Percentiles rank a stretch among this genome's conserved stretches.
Evolutionary conservation across 2,797 vertebrate genomes (phyloP).

Genomic region (Passerculus sandwichensis): DNA sequence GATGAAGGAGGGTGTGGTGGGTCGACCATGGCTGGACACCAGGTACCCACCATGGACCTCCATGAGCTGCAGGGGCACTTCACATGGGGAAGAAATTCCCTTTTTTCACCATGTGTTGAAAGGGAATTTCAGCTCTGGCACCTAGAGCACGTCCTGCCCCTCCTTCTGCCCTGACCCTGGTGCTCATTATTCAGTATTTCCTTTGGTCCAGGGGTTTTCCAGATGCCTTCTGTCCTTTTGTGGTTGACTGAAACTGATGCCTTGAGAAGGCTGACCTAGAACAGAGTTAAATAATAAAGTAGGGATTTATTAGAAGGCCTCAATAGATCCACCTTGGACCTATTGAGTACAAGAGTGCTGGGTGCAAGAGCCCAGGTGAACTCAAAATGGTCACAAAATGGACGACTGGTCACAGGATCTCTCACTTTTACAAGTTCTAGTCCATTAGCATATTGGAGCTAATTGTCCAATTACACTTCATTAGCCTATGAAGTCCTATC

Average conservation of each 20-base stretch:
- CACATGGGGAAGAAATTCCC: background rate
- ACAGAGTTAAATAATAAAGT: background rate
- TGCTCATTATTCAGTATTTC: background rate
- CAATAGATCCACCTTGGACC: background rate
- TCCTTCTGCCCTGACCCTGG: background rate
- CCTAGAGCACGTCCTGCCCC: background rate
- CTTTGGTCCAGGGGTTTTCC: background rate
- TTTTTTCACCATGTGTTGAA: background rate
- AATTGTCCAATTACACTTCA: background rate
- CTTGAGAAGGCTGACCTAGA: background rate
- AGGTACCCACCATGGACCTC: background rate
- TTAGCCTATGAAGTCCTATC: background rate
- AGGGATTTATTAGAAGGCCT: background rate
- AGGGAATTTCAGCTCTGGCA: background rate
- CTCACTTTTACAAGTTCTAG: background rate
- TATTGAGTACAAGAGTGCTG: background rate
- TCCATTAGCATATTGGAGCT: background rate
- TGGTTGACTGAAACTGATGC: background rate
- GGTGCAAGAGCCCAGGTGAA: background rate
- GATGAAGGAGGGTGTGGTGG: background rate
- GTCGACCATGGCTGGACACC: background rate
- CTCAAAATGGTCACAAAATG: background rate
- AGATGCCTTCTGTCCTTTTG: background rate
- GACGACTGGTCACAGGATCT: rapidly evolving
- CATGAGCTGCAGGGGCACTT: background rate